phyloP scores from a whole-genome alignment of 2,888 invertebrate genomes.

The Caenorhabditis sp. region DNA sequence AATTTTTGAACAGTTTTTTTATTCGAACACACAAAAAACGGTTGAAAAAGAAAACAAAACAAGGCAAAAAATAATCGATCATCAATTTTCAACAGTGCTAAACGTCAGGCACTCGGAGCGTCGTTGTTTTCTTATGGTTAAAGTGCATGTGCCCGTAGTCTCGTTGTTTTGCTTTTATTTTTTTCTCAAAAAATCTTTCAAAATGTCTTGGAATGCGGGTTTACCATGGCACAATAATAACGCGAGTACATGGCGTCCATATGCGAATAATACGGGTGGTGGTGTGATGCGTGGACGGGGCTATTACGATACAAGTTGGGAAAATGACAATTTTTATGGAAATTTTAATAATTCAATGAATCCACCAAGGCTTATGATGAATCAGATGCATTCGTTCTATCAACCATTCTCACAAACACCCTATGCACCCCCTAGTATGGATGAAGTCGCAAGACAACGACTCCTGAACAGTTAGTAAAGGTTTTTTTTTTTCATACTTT shows the following conservation, averaged over 20 bases:
- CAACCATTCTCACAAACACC: conserved; percentile 3
- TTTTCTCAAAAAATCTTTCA: background rate
- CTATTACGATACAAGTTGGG: background rate
- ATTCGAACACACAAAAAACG: background rate
- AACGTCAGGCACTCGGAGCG: conserved; percentile 1
- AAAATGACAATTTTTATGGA: conserved; percentile 23
- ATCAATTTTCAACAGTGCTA: background rate
- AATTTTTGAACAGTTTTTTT: too few species aligned
- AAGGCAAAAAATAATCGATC: conserved; percentile 16
- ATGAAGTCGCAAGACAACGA: background rate
- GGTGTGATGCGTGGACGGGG: conserved; percentile 16
- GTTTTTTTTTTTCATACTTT: conserved; percentile 1
- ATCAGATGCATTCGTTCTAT: conserved; percentile 28
- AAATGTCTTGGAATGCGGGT: conserved; percentile 6
- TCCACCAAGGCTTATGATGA: conserved; percentile 12
- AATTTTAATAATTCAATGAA: conserved; percentile 6
- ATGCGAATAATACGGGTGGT: conserved; percentile 10
- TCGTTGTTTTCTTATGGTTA: conserved; percentile 13
- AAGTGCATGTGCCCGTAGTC: conserved; percentile 14
- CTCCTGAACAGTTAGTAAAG: background rate
- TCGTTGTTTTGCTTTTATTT: conserved; percentile 5
- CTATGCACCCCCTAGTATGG: background rate
- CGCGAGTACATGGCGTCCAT: conserved; percentile 20
- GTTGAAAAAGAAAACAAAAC: conserved; percentile 4
- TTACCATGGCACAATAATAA: background rate